These are phyloP conservation scores for Lemur catta DNA, from an alignment of 2,797 vertebrate species.

Conservation along the genomic window DNA sequence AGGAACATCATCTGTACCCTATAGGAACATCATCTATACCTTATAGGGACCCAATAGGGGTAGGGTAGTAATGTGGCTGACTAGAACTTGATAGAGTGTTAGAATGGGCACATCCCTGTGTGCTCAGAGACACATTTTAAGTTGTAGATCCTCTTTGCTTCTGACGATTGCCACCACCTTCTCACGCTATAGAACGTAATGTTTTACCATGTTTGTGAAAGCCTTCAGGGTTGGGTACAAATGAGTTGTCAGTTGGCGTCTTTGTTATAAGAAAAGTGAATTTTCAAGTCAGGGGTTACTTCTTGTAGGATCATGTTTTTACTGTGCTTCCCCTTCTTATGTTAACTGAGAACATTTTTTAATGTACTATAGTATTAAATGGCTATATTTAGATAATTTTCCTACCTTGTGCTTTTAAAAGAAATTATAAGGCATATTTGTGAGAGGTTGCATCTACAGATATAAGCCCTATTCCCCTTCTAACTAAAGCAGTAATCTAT, in stretches of 20 bases:
- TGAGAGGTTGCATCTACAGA: background rate
- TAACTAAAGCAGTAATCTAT: background rate
- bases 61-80: background rate
- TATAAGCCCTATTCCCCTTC: background rate
- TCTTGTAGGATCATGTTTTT: conserved; percentile 36
- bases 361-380: background rate
- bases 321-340: background rate
- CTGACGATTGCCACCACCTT: background rate
- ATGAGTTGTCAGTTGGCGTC: background rate
- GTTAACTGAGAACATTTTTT: conserved; percentile 28
- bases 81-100: background rate
- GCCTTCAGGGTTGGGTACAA: background rate
- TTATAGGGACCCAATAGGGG: too few relatives aligned
- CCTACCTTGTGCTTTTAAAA: background rate
- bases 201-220: background rate
- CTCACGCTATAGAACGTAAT: background rate
- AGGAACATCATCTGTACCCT: too few relatives aligned
- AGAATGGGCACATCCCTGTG: background rate
- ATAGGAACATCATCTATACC: too few relatives aligned
- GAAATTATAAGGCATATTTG: conserved; percentile 34
- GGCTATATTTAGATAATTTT: conserved; percentile 8
- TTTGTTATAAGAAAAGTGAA: background rate
- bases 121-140: background rate
- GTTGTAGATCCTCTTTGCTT: background rate
- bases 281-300: conserved; percentile 35